phyloP scores from a whole-genome alignment of 2,797 vertebrate genomes.

The Oreortyx pictus region DNA sequence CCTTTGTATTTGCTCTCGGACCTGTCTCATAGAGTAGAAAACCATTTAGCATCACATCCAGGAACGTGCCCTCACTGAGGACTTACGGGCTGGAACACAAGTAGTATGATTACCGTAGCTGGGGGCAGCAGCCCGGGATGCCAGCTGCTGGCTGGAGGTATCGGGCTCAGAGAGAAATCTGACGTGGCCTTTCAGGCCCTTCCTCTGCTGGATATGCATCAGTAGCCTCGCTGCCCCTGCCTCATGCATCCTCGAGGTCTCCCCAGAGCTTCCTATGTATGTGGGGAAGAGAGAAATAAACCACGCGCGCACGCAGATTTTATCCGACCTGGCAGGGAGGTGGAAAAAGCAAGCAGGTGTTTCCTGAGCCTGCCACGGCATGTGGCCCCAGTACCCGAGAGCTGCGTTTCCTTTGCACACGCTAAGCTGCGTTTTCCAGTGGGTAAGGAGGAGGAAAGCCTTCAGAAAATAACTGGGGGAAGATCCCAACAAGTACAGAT shows the following conservation, averaged over 20 bases:
- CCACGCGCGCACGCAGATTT: accelerated
- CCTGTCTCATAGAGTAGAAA: conserved; percentile 69
- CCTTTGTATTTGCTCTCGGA: conserved; percentile 74
- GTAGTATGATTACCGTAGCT: not conserved
- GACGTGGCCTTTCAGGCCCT: conserved; percentile 38
- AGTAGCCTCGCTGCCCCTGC: not conserved
- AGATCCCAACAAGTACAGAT: not conserved
- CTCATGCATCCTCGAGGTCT: not conserved
- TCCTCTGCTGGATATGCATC: not conserved
- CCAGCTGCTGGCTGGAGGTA: not conserved
- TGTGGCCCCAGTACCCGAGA: not conserved
- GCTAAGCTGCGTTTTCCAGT: not conserved
- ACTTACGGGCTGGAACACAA: not conserved
- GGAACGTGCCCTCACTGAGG: not conserved
- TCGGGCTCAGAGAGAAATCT: not conserved
- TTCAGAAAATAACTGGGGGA: not conserved
- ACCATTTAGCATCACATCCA: not conserved
- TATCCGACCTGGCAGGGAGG: not conserved
- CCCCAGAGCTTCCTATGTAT: not conserved
- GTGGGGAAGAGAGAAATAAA: conserved; percentile 12
- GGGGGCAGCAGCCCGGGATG: not conserved
- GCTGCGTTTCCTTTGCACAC: conserved; percentile 26
- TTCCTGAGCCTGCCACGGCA: conserved; percentile 8
- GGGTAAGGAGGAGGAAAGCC: not conserved
- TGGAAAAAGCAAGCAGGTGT: not conserved